A percentile compares a stretch with the other conserved stretches of the same genome.
These are phyloP conservation scores for Pammene fasciana DNA, from an alignment of 2,888 invertebrate species.

Conservation along the genomic window DNA sequence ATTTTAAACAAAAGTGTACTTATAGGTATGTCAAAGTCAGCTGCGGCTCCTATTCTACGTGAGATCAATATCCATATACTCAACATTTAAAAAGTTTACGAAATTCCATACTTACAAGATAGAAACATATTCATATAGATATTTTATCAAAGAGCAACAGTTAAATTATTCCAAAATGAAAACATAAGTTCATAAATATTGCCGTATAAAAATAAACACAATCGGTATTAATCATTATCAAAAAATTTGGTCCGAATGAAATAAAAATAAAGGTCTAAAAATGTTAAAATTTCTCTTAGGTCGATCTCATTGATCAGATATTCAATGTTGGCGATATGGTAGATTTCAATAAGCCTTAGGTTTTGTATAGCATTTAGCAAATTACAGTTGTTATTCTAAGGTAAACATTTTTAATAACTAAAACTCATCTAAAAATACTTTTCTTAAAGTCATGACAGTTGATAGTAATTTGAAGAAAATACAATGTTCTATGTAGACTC, in stretches of 20 bases:
- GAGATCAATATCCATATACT: slow-evolving; percentile 54
- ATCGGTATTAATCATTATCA: slow-evolving; percentile 53
- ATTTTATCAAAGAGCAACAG: slow-evolving; percentile 62
- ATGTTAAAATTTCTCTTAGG: slow-evolving; percentile 39
- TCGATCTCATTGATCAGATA: slow-evolving; percentile 50
- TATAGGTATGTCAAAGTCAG: slow-evolving; percentile 20
- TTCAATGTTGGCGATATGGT: slow-evolving; percentile 57
- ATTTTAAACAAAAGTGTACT: slow-evolving; percentile 44
- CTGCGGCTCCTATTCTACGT: slow-evolving; percentile 46
- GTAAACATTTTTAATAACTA: slow-evolving; percentile 73
- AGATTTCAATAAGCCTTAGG: slow-evolving; percentile 66
- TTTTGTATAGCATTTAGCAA: slow-evolving; percentile 62
- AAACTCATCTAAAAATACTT: slow-evolving; percentile 81
- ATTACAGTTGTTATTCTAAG: slow-evolving; percentile 58
- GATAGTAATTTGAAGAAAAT: slow-evolving; percentile 36
- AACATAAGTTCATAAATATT: slow-evolving; percentile 42
- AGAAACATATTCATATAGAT: slow-evolving; percentile 54
- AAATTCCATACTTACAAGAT: slow-evolving; percentile 57
- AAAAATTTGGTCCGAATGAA: slow-evolving; percentile 68
- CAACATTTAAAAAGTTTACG: slow-evolving; percentile 62
- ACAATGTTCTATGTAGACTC: slow-evolving; percentile 34
- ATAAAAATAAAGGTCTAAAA: slow-evolving; percentile 45
- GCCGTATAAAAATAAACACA: slow-evolving; percentile 56
- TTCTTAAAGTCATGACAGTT: slow-evolving; percentile 53
- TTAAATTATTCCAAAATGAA: slow-evolving; percentile 54